A percentile compares a stretch with the other conserved stretches of the same genome.
phyloP scores from a whole-genome alignment of 2,113 vertebrate genomes.

The Brachyistius frenatus region DNA sequence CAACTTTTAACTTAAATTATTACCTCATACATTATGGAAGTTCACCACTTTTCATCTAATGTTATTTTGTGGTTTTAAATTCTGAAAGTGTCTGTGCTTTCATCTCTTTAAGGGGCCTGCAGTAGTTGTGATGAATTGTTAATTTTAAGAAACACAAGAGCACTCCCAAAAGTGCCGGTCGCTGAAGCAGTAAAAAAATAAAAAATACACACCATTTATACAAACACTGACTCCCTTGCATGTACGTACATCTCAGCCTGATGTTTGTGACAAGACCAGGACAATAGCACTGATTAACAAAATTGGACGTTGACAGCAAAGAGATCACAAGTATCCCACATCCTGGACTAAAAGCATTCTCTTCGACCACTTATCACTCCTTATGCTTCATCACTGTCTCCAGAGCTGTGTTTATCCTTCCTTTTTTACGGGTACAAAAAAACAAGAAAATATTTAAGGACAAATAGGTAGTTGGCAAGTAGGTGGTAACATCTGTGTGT shows the following conservation, averaged over 20 bases:
- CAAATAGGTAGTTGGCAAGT: slow-evolving; percentile 13
- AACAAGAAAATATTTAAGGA: background rate
- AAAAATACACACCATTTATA: background rate
- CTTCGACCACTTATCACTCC: slow-evolving; percentile 14
- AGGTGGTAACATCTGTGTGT: slow-evolving; percentile 10
- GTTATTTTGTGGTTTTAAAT: slow-evolving; percentile 7
- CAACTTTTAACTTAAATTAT: background rate
- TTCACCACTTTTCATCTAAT: background rate
- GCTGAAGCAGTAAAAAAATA: background rate
- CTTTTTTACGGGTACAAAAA: background rate
- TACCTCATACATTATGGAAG: no score
- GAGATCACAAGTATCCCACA: slow-evolving; percentile 45
- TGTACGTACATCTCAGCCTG: background rate
- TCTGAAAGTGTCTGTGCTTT: background rate
- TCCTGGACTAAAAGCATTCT: slow-evolving; percentile 41
- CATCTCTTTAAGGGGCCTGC: background rate
- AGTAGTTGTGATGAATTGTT: background rate
- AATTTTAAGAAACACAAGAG: background rate
- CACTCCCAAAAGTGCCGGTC: slow-evolving; percentile 6
- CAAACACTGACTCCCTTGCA: background rate
- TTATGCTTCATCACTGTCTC: slow-evolving; percentile 30
- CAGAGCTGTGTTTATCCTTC: slow-evolving; percentile 49
- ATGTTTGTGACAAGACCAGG: slow-evolving; percentile 10
- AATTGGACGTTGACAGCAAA: slow-evolving; percentile 42
- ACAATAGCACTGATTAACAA: slow-evolving; percentile 69